Evolutionary conservation across 1,140 invertebrate species (phyloP), one percentile per base, ranked within the genome.

Genomic region (Tigriopus japonicus): DNA sequence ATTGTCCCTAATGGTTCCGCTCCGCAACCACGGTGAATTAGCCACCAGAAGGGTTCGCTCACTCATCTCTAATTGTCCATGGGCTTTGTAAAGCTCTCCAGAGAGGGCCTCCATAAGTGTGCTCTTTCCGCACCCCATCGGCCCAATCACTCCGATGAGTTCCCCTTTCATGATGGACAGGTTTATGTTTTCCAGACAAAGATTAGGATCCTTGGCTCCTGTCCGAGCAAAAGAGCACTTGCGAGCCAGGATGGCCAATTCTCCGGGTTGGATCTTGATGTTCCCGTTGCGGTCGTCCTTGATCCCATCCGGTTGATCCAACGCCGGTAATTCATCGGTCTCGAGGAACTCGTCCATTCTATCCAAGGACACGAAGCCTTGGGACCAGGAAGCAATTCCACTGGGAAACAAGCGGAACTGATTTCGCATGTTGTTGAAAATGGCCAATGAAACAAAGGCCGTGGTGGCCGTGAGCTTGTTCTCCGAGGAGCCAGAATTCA

Each of bases 341-440:
- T 51, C 40, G n/a, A 58, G 55, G 40, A 28, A 58, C 15, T 15
- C 15, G 21, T 58, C 55, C 12, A 58, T 58, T 15, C 55, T 40
- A 7, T 43, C 40, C 14, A 58, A 41, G 55, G 55, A 58, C 14
- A 58, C 41, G 21, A 58, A 15, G 13, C 28, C 55, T 23, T 58
- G 55, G 12, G 41, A 41, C 14, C 35, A 40, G 40, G 55, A 28
- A 7, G 13, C 14, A 41, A 58, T 42, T 6, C 66, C 69, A 68
- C 67, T 73, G 3, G 78, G 77, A 51, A 81, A 67, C 63, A 79
- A 73, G 24, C 70, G 68, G 58, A 82, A 76, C 66, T 93, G 91
- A 72, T 94, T 93, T 69, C 92, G 81, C 66, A 98, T 81, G 66
- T 97, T 90, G 76, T 98, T 97, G 78, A 99, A 98, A 67, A 98